These are phyloP conservation scores for Mycogona germanica DNA, from an alignment of 2,888 invertebrate species.

Conservation along the genomic window DNA sequence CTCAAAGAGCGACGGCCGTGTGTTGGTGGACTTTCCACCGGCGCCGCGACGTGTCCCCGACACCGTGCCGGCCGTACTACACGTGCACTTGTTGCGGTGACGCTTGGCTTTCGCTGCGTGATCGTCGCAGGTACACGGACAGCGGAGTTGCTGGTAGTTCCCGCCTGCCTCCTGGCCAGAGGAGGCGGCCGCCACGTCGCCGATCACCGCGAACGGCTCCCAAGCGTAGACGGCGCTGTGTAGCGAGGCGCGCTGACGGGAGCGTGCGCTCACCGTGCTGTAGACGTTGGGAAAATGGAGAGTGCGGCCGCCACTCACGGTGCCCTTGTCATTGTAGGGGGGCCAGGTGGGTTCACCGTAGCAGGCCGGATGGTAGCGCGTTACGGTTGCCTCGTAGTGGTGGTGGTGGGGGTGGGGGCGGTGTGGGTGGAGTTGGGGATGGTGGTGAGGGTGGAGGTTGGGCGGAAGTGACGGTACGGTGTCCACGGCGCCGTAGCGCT, in stretches of 20 bases:
- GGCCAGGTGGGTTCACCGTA: background rate
- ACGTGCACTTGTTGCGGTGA: slow-evolving; percentile 8
- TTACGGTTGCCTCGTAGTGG: background rate
- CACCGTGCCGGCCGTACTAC: background rate
- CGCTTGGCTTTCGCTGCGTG: background rate
- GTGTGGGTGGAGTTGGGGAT: background rate
- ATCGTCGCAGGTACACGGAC: slow-evolving; percentile 10
- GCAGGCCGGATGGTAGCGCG: background rate
- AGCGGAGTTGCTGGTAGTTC: background rate
- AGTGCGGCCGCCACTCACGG: background rate
- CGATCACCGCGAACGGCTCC: slow-evolving; percentile 1
- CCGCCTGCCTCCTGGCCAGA: background rate
- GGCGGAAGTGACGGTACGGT: background rate
- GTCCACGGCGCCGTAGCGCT: slow-evolving; percentile 4
- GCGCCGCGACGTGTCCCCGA: background rate
- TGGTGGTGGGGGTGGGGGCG: background rate
- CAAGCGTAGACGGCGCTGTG: slow-evolving; percentile 11
- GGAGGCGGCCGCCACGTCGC: background rate
- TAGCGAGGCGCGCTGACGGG: background rate
- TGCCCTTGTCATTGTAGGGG: background rate
- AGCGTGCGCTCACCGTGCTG: slow-evolving; percentile 6
- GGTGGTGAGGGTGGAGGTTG: background rate
- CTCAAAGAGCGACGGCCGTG: background rate
- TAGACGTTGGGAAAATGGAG: slow-evolving; percentile 9
- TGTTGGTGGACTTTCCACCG: background rate